phyloP scores from a whole-genome alignment of 2,113 vertebrate species.

The Labrus mixtus region DNA sequence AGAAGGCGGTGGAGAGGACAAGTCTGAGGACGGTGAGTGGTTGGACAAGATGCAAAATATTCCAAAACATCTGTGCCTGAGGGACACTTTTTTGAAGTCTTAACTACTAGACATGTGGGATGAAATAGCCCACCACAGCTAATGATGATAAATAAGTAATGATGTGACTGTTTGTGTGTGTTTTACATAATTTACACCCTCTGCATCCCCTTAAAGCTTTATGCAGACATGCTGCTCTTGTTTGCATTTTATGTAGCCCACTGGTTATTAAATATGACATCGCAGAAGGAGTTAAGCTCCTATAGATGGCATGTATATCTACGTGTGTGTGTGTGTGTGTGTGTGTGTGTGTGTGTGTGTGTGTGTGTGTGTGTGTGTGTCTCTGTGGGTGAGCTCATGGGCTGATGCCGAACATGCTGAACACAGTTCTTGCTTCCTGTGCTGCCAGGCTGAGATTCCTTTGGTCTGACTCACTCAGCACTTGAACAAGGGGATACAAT shows the following conservation, averaged over 20 bases:
- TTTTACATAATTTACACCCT: not conserved
- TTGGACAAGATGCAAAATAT: not conserved
- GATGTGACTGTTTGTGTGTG: no score
- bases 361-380: no score
- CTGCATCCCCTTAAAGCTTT: not conserved
- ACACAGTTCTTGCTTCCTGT: slow-evolving; percentile 49
- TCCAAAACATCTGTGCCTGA: no score
- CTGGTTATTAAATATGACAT: slow-evolving; percentile 47
- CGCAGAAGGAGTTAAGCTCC: slow-evolving; percentile 12
- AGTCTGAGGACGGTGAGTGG: slow-evolving; percentile 81
- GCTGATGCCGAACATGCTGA: slow-evolving; percentile 45
- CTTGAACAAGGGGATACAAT: slow-evolving; percentile 62
- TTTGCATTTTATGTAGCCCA: slow-evolving; percentile 7
- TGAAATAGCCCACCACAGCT: no score
- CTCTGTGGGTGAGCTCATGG: slow-evolving; percentile 45
- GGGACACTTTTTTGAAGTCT: not conserved
- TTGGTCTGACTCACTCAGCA: slow-evolving; percentile 72
- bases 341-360: no score
- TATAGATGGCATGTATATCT: slow-evolving; percentile 1
- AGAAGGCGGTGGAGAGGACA: slow-evolving; percentile 82
- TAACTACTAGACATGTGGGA: no score
- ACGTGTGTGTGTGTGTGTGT: no score
- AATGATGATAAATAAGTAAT: no score
- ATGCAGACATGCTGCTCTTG: not conserved
- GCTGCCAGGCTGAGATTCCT: slow-evolving; percentile 76